Conservation (phyloP, 1,140 invertebrate species). For the Cyrtorhinus lividipennis region DNA sequence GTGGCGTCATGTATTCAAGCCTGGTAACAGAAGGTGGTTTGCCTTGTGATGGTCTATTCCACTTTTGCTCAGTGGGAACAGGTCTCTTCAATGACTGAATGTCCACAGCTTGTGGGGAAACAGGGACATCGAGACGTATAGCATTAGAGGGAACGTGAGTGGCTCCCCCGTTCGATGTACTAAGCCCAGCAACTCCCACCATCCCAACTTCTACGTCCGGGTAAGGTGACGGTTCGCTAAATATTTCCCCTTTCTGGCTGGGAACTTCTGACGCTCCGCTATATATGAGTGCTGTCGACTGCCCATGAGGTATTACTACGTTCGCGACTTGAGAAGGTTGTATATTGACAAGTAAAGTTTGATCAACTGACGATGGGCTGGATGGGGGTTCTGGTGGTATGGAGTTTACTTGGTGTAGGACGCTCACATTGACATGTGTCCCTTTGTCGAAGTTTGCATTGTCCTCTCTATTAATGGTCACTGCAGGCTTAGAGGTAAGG, state of each 20-base stretch:
- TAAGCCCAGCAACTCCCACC: conserved; percentile 38
- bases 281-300: conserved; percentile 50
- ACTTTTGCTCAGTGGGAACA: conserved; percentile 5
- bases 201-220: conserved; percentile 43
- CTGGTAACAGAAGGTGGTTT: not conserved
- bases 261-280: conserved; percentile 51
- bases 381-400: conserved; percentile 12
- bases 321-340: conserved; percentile 63
- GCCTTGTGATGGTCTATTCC: not conserved
- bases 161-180: conserved; percentile 19
- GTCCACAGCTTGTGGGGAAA: conserved; percentile 24
- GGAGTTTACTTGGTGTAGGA: conserved; percentile 11
- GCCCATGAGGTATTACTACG: conserved; percentile 59
- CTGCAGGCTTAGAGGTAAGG: not conserved
- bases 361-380: conserved; percentile 32
- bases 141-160: conserved; percentile 24
- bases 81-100: conserved; percentile 16
- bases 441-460: conserved; percentile 5
- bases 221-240: conserved; percentile 59
- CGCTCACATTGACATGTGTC: not conserved
- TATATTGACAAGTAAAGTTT: conserved; percentile 59
- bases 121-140: conserved; percentile 25
- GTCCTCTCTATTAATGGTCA: conserved; percentile 3
- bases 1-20: conserved; percentile 22
- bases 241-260: conserved; percentile 56